A percentile compares a stretch with the other conserved stretches of the same genome.
These are phyloP conservation scores for Bruchidius siliquastri DNA, from an alignment of 2,888 invertebrate species.

Conservation along the genomic window DNA sequence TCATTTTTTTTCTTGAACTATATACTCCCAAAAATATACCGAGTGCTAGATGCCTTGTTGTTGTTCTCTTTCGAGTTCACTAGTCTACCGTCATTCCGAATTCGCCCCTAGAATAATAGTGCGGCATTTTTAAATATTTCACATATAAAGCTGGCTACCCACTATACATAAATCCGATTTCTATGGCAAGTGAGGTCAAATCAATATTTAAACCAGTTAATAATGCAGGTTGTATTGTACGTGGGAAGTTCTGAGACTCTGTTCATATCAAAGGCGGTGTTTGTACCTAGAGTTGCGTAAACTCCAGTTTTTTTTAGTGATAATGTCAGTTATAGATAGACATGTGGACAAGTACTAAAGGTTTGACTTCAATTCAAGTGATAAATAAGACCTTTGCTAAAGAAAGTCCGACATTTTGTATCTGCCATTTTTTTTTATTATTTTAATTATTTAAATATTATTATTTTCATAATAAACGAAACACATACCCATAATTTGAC, in stretches of 20 bases:
- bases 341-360: background rate
- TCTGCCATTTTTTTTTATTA: no score
- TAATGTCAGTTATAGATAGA: background rate
- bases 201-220: background rate
- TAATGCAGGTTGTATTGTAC: background rate
- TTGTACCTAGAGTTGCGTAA: background rate
- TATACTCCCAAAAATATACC: no score
- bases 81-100: background rate
- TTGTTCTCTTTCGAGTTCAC: no score
- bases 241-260: background rate
- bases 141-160: background rate
- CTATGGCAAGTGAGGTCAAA: background rate
- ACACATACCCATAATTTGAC: no score
- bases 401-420: no score
- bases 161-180: background rate
- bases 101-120: background rate
- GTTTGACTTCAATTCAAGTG: no score
- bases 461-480: no score
- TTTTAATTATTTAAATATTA: no score
- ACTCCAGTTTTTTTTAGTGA: background rate
- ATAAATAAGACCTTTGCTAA: no score
- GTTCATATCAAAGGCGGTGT: background rate
- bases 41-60: no score
- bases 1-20: no score
- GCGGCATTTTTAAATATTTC: background rate